Percentiles rank a stretch among this genome's conserved stretches.
phyloP scores from a whole-genome alignment of 1,140 invertebrate genomes.

The Cotesia chilonis region DNA sequence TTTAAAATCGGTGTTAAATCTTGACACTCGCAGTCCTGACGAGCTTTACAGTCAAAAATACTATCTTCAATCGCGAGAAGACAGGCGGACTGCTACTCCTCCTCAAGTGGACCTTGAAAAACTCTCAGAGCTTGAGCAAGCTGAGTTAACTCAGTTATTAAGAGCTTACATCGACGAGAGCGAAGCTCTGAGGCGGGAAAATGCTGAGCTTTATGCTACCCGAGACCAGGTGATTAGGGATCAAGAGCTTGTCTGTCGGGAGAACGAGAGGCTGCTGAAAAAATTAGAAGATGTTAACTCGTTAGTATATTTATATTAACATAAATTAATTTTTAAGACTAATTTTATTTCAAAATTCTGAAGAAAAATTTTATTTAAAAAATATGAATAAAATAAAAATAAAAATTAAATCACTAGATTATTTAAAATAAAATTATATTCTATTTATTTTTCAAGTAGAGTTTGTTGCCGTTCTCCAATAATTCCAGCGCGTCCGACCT shows the following conservation, averaged over 20 bases:
- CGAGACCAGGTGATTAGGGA: slow-evolving; percentile 84
- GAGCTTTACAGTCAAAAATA: background rate
- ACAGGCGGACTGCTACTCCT: slow-evolving; percentile 58
- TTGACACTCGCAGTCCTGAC: slow-evolving; percentile 51
- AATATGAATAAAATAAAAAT: background rate
- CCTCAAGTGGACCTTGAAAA: slow-evolving; percentile 76
- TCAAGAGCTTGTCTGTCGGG: slow-evolving; percentile 87
- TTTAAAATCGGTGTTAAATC: slow-evolving; percentile 76
- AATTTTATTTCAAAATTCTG: too few relatives aligned
- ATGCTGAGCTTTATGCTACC: slow-evolving; percentile 82
- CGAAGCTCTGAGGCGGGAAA: slow-evolving; percentile 84
- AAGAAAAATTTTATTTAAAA: background rate
- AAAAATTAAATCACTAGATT: background rate
- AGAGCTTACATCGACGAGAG: slow-evolving; percentile 87
- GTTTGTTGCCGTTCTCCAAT: slow-evolving; percentile 82
- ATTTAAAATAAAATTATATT: slow-evolving; percentile 29
- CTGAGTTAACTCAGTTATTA: slow-evolving; percentile 78
- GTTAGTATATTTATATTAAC: slow-evolving; percentile 66
- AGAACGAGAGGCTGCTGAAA: slow-evolving; percentile 87
- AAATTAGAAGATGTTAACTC: slow-evolving; percentile 88
- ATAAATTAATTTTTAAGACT: too few relatives aligned
- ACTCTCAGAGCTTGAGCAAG: slow-evolving; percentile 75
- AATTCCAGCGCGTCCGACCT: slow-evolving; percentile 76
- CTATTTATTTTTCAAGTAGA: slow-evolving; percentile 60
- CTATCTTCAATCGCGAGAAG: slow-evolving; percentile 48